Conservation (phyloP, 1,140 invertebrate species). For the Stegodyphus mimosarum region DNA sequence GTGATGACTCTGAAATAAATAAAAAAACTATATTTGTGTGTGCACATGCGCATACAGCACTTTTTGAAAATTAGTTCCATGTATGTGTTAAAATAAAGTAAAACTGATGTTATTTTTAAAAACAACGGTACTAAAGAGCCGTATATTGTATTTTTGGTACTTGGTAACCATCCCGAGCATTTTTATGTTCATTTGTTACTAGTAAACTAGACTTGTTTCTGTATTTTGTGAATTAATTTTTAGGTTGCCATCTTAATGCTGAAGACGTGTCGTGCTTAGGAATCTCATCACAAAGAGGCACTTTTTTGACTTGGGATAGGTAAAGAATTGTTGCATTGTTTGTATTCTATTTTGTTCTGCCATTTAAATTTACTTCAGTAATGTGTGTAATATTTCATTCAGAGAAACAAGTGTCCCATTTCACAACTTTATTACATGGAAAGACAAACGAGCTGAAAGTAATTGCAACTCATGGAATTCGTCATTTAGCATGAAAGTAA, state of each 20-base stretch:
- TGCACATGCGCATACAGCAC: too few species aligned
- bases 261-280: not conserved
- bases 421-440: constrained; percentile 97
- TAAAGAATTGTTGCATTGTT: not conserved
- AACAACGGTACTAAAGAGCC: too few species aligned
- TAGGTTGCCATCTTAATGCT: not conserved
- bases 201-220: too few species aligned
- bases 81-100: too few species aligned
- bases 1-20: too few species aligned
- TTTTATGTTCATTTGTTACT: too few species aligned
- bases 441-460: constrained; percentile 84
- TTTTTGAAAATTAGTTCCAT: too few species aligned
- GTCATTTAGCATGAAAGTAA: constrained; percentile 78
- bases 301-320: not conserved
- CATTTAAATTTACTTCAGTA: not conserved
- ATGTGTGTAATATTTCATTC: not conserved
- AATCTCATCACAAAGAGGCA: not conserved
- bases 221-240: too few species aligned
- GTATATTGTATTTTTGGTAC: too few species aligned
- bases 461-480: constrained; percentile 88
- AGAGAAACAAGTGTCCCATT: constrained; percentile 81
- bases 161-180: too few species aligned
- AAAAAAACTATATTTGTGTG: too few species aligned
- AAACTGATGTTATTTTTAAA: too few species aligned
- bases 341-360: not conserved